A percentile compares a stretch with the other conserved stretches of the same genome.
These are phyloP conservation scores for Vollenhovia emeryi DNA, from an alignment of 1,140 invertebrate genomes.

Conservation along the genomic window DNA sequence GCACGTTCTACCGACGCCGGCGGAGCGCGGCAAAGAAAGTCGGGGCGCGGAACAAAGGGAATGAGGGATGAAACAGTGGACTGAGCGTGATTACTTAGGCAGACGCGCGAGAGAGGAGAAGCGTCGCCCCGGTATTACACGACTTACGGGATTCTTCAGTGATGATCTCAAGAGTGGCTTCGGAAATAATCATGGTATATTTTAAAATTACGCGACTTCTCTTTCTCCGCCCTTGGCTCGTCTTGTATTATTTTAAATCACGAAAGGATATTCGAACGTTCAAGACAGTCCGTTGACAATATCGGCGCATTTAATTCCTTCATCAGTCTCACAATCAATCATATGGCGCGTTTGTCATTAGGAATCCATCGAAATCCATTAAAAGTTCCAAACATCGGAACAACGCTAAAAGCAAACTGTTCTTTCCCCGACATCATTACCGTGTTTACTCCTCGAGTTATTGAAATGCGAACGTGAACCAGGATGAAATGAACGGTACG, in stretches of 20 bases:
- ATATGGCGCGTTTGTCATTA: not conserved
- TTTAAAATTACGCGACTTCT: not conserved
- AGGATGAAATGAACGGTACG: constrained; percentile 20
- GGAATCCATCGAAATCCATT: not conserved
- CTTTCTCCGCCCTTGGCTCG: not conserved
- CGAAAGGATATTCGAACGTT: not conserved
- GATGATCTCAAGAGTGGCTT: not conserved
- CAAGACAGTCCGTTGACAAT: not conserved
- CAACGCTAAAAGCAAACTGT: not conserved
- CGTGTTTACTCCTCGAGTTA: not conserved
- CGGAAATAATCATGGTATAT: not conserved
- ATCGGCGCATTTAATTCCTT: not conserved
- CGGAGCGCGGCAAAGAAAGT: constrained; percentile 29
- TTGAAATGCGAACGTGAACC: not conserved
- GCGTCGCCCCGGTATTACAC: not conserved
- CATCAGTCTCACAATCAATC: not conserved
- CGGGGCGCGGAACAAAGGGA: constrained; percentile 37
- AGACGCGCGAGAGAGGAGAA: constrained; percentile 32
- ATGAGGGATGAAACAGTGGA: constrained; percentile 45
- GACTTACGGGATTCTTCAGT: constrained; percentile 23
- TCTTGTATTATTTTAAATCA: not conserved
- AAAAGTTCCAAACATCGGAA: not conserved
- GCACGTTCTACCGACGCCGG: constrained; percentile 22
- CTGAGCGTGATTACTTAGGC: constrained; percentile 41
- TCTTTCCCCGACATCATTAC: not conserved